Percentiles rank a stretch among this genome's conserved stretches.
Evolutionary conservation across 1,140 invertebrate species (phyloP).

Genomic region (Conopomorpha cramerella): DNA sequence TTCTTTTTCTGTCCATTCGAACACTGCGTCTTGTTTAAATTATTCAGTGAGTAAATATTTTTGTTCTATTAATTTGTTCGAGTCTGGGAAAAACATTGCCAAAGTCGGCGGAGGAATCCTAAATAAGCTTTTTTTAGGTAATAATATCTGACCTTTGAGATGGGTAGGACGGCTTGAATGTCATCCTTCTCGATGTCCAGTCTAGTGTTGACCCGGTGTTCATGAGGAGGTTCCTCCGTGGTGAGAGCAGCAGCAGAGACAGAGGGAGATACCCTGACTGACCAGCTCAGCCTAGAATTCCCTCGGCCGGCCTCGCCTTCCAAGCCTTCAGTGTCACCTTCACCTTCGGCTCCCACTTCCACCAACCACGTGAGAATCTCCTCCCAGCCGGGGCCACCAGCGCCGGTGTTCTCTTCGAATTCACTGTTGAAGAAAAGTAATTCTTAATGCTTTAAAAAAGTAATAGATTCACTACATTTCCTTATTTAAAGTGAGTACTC

Average conservation of each 20-base stretch:
- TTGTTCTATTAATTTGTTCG: too few species aligned
- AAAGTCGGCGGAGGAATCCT: too few species aligned
- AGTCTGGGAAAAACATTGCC: too few species aligned
- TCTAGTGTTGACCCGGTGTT: slow-evolving; percentile 73
- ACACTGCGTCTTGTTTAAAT: too few species aligned
- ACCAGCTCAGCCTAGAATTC: slow-evolving; percentile 42
- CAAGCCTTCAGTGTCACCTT: slow-evolving; percentile 65
- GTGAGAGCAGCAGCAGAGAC: slow-evolving; percentile 27
- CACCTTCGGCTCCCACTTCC: slow-evolving; percentile 83
- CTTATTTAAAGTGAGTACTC: too few species aligned
- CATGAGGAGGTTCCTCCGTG: slow-evolving; percentile 53
- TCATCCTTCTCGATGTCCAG: slow-evolving; percentile 93
- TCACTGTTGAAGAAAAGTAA: slow-evolving; percentile 16
- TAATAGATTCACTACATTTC: too few species aligned
- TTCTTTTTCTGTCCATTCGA: too few species aligned
- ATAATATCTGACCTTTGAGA: slow-evolving; percentile 80
- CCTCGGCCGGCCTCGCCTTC: slow-evolving; percentile 69
- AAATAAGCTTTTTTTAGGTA: too few species aligned
- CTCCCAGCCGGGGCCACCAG: slow-evolving; percentile 68
- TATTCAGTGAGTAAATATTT: too few species aligned
- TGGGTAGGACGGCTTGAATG: slow-evolving; percentile 90
- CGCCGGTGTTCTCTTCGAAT: slow-evolving; percentile 42
- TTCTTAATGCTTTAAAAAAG: too few species aligned
- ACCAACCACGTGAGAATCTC: slow-evolving; percentile 91
- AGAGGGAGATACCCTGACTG: slow-evolving; percentile 32